Evolutionary conservation across 2,113 vertebrate genomes (phyloP).

Genomic region (Gorsachius goisagi): DNA sequence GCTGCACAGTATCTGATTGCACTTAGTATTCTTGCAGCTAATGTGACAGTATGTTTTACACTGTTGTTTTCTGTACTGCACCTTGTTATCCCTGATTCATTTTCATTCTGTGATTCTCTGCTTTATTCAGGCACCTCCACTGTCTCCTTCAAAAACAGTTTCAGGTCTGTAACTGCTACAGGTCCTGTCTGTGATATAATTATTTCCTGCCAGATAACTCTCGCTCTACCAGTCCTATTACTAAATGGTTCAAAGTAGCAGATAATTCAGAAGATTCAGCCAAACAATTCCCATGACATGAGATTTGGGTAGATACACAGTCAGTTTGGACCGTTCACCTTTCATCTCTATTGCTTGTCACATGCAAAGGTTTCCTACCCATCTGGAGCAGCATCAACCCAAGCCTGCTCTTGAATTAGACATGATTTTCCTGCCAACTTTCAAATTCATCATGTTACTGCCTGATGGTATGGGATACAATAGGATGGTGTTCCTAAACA

Average conservation of each 20-base stretch:
- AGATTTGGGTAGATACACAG: not conserved
- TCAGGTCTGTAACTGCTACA: not conserved
- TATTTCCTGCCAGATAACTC: not conserved
- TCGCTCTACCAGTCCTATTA: not conserved
- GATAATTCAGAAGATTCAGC: not conserved
- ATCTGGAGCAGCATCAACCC: not conserved
- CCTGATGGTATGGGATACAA: not conserved
- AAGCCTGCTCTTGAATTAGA: not conserved
- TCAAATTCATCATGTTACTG: not conserved
- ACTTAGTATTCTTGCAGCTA: not conserved
- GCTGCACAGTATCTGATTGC: not conserved
- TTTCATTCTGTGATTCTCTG: not conserved
- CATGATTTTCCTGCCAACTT: not conserved
- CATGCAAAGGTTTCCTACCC: not conserved
- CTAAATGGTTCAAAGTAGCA: not conserved
- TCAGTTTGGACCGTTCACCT: not conserved
- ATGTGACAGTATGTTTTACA: not conserved
- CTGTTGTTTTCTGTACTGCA: not conserved
- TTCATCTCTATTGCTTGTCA: not conserved
- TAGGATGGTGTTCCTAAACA: not conserved
- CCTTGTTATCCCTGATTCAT: not conserved
- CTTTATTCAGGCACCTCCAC: not conserved
- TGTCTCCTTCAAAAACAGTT: not conserved
- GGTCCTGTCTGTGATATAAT: not conserved
- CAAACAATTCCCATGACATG: not conserved